Evolutionary conservation across 1,140 invertebrate species (phyloP), one percentile per base, ranked within the genome.

Genomic region (Yoshiicerus persimilis): DNA sequence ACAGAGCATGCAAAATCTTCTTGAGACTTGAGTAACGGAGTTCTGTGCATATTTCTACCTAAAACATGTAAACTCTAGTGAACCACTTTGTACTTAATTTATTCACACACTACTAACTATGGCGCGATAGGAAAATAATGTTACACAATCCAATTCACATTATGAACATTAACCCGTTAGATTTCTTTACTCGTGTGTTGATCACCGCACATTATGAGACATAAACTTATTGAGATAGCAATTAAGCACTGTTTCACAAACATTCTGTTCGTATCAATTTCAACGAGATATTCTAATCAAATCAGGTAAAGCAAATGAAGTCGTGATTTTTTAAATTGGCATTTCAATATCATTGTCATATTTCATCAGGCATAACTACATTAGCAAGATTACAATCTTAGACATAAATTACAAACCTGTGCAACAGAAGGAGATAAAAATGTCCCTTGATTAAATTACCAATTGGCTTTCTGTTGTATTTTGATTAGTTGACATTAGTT

Each of bases 331-430:
- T 70, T 38, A 34, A 80, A 80, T 80, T 34, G 32, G 16, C 32
- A 34, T 34, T 80, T 80, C 75, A 80, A 80, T 80, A 80, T 80
- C 75, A 80, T 38, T 80, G 75, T 38, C 75, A 80, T 80, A 80
- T 36, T 16, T 80, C 25, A 66, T 70, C 3, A 30, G 5, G 2
- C 8, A 70, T 13, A 80, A 34, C 8, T 38, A 38, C 25, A 16
- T 30, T 70, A 2, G 25, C 30, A 23, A 70, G 66, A 30, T 27
- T 30, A 25, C 5, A 70, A 30, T 30, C 25, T 70, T 8, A 25
- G 1, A 30, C 13, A 66, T 30, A 66, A 27, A 66, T 30, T 66
- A 6, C 25, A 41, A 13, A 47, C 9, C 5, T 30, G 27, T 70
- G 10, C 38, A 13, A 39, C 38, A 39, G 38, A 39, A n/a, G 38